Percentiles rank a stretch among this genome's conserved stretches.
These are phyloP conservation scores for Enhydra lutris DNA, from an alignment of 2,113 vertebrate species.

Conservation along the genomic window DNA sequence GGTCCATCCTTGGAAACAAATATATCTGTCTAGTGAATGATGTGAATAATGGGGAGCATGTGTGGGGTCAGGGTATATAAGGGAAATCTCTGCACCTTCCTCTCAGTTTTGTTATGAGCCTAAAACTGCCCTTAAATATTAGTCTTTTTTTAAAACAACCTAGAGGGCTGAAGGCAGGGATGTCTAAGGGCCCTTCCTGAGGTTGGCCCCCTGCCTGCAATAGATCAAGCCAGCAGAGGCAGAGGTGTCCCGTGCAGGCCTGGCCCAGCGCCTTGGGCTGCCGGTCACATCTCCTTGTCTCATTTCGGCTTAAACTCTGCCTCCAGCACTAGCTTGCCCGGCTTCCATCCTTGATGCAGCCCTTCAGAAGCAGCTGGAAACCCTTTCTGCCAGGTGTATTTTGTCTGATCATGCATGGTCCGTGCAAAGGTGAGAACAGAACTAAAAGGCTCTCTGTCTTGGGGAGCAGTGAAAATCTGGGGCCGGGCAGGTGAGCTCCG, in stretches of 20 bases:
- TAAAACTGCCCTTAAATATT: neutral
- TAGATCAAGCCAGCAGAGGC: neutral
- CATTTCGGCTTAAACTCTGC: neutral
- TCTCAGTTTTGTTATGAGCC: neutral
- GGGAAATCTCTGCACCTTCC: neutral
- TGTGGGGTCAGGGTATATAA: neutral
- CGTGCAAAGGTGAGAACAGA: neutral
- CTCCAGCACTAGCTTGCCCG: neutral
- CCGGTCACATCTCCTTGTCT: neutral
- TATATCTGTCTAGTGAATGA: neutral
- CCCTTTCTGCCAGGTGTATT: neutral
- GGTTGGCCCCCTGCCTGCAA: neutral
- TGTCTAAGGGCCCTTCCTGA: neutral
- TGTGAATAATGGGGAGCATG: neutral
- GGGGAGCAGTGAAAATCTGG: neutral
- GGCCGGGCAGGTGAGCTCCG: neutral
- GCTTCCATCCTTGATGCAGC: neutral
- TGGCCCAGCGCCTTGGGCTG: neutral
- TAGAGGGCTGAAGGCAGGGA: neutral
- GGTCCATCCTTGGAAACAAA: neutral
- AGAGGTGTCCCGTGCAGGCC: rapidly evolving
- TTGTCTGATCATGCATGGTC: neutral
- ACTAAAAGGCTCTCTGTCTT: neutral
- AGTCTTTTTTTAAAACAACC: neutral
- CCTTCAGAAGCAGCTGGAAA: neutral